These are phyloP conservation scores for Glyphotaelius pellucidus DNA, from an alignment of 2,888 invertebrate species.

Conservation along the genomic window DNA sequence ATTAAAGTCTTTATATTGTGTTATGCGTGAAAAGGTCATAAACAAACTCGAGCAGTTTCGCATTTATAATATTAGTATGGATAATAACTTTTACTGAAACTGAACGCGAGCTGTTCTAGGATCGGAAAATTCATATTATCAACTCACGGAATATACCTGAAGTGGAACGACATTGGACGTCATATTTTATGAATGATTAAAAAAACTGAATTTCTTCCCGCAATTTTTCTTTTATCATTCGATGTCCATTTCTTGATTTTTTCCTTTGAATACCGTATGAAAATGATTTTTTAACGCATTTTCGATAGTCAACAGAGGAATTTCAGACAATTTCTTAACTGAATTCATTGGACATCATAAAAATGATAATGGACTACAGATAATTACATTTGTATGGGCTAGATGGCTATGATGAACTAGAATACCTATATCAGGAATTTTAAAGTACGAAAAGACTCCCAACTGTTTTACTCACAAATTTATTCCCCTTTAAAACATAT, in stretches of 20 bases:
- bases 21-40: too few species aligned
- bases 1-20: too few species aligned
- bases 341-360: neutral
- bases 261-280: neutral
- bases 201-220: neutral
- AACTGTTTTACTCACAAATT: too few species aligned
- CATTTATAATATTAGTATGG: too few species aligned
- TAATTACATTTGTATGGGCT: too few species aligned
- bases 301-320: too few species aligned
- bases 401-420: too few species aligned
- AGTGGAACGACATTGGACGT: neutral
- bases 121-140: neutral
- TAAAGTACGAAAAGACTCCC: too few species aligned
- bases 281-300: neutral
- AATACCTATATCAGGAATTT: too few species aligned
- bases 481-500: too few species aligned
- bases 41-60: too few species aligned
- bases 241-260: neutral
- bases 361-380: neutral
- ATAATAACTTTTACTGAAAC: neutral
- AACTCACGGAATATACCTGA: neutral
- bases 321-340: neutral
- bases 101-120: neutral
- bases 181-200: neutral
- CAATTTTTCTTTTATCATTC: neutral